Percentiles rank a stretch among this genome's conserved stretches.
Evolutionary conservation across 2,888 invertebrate species (phyloP).

Genomic region (Blera fallax): DNA sequence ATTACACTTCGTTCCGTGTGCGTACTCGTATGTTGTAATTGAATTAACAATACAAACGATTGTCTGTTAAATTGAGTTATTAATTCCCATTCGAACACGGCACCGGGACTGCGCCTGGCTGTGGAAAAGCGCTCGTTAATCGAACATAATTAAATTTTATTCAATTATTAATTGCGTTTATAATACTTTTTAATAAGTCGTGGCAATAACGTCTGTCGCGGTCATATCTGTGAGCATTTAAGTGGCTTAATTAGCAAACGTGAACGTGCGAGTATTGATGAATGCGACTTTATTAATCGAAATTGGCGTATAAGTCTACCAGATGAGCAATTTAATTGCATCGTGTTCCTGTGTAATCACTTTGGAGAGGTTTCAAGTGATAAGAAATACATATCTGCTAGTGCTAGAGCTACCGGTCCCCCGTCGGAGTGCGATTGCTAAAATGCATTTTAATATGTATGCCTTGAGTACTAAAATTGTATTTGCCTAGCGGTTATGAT

Average conservation of each 20-base stretch:
- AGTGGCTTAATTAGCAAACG: slow-evolving; percentile 48
- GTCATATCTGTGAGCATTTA: slow-evolving; percentile 17
- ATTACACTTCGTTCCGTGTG: slow-evolving; percentile 2
- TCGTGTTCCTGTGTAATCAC: background rate
- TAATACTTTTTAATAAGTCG: slow-evolving; percentile 42
- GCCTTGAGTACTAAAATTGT: slow-evolving; percentile 2
- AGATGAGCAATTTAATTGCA: slow-evolving; percentile 11
- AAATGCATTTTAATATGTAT: slow-evolving; percentile 54
- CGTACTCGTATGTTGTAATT: slow-evolving; percentile 27
- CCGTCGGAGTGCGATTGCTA: background rate
- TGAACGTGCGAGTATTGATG: background rate
- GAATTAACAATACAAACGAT: slow-evolving; percentile 60
- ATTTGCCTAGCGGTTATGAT: slow-evolving; percentile 37
- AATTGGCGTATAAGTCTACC: background rate
- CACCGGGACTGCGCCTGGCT: background rate
- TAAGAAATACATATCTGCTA: background rate
- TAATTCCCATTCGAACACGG: slow-evolving; percentile 46
- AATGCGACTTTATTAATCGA: slow-evolving; percentile 46
- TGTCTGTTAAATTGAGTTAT: slow-evolving; percentile 70
- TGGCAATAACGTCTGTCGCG: slow-evolving; percentile 10
- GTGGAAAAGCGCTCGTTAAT: slow-evolving; percentile 52
- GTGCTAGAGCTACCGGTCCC: background rate
- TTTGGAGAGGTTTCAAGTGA: slow-evolving; percentile 6
- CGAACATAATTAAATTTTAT: slow-evolving; percentile 72
- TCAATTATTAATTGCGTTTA: slow-evolving; percentile 62